Conservation (phyloP, 2,113 vertebrate genomes). For the Rana temporaria region DNA sequence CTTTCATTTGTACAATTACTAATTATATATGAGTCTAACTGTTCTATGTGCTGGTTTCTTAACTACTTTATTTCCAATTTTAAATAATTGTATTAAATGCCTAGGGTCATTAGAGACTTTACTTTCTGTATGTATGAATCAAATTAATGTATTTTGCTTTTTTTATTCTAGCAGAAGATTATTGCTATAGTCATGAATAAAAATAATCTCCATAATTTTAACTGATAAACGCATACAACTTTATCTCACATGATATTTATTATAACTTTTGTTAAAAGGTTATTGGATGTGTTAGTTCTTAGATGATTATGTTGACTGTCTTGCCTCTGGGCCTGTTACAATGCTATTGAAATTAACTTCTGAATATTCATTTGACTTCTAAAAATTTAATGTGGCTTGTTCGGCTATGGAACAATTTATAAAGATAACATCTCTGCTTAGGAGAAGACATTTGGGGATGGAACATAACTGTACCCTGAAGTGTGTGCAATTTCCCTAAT, state of each 20-base stretch:
- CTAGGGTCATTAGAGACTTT: not conserved
- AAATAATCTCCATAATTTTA: slow-evolving; percentile 43
- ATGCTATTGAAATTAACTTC: slow-evolving; percentile 45
- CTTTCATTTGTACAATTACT: no score
- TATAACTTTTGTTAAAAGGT: slow-evolving; percentile 22
- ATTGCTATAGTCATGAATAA: slow-evolving; percentile 40
- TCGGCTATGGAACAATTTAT: slow-evolving; percentile 48
- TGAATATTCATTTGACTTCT: slow-evolving; percentile 53
- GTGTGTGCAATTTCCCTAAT: slow-evolving; percentile 12
- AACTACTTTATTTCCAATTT: not conserved
- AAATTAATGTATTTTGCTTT: slow-evolving; percentile 17
- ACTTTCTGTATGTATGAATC: slow-evolving; percentile 11
- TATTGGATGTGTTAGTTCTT: slow-evolving; percentile 42
- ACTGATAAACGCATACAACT: slow-evolving; percentile 28
- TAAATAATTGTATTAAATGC: slow-evolving; percentile 38
- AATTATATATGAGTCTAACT: not conserved
- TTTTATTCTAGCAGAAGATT: slow-evolving; percentile 22
- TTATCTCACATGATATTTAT: slow-evolving; percentile 29
- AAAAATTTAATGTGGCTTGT: slow-evolving; percentile 51
- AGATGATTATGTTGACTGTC: slow-evolving; percentile 26
- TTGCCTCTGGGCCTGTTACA: slow-evolving; percentile 24
- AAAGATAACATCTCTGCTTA: slow-evolving; percentile 38
- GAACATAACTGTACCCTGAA: slow-evolving; percentile 43
- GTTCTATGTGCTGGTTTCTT: not conserved
- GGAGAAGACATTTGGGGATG: slow-evolving; percentile 31